Percentiles rank a stretch among this genome's conserved stretches.
Evolutionary conservation across 2,797 vertebrate species (phyloP).

Genomic region (Centropyge bicolor): DNA sequence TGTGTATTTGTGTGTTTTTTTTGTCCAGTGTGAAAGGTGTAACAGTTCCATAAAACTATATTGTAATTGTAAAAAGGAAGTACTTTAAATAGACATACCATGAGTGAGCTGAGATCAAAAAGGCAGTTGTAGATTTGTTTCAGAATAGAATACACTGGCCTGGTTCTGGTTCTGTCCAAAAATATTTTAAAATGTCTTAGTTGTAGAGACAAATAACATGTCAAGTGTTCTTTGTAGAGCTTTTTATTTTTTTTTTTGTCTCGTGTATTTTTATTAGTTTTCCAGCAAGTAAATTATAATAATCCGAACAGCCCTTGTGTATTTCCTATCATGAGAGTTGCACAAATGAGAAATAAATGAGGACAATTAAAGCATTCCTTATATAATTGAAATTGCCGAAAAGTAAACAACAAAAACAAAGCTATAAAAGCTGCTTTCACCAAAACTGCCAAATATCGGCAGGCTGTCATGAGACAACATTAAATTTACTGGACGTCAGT

Average conservation of each 20-base stretch:
- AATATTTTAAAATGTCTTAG: too few species aligned
- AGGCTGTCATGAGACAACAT: background rate
- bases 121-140: too few species aligned
- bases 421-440: background rate
- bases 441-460: background rate
- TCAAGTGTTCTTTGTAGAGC: too few species aligned
- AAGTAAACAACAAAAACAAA: background rate
- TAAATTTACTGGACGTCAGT: background rate
- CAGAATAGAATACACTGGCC: too few species aligned
- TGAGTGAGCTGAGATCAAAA: background rate
- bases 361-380: constrained; percentile 13
- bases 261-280: constrained; percentile 23
- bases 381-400: constrained; percentile 6
- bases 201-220: too few species aligned
- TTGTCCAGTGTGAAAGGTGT: too few species aligned
- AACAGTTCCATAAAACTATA: background rate
- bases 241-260: too few species aligned
- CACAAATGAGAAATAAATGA: constrained; percentile 20
- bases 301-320: constrained; percentile 1
- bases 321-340: constrained; percentile 15
- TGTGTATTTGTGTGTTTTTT: too few species aligned
- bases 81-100: background rate
- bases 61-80: background rate
- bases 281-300: constrained; percentile 9
- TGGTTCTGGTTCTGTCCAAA: background rate